Conservation (phyloP, 1,140 invertebrate species). For the Tetraneura akinire region DNA sequence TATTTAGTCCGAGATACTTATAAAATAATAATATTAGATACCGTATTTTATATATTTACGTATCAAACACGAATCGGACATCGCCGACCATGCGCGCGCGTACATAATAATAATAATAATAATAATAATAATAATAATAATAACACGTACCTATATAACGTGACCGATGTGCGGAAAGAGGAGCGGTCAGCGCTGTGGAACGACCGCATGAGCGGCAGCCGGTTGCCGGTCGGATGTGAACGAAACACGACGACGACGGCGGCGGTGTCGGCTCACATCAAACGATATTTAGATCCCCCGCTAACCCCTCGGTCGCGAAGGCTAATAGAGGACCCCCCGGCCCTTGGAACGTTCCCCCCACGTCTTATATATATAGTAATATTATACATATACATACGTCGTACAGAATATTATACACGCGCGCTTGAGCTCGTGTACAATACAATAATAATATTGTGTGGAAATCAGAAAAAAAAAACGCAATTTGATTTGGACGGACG, state of each 20-base stretch:
- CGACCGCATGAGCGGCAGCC: constrained; percentile 2
- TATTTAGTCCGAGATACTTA: too few relatives aligned
- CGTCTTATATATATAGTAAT: too few relatives aligned
- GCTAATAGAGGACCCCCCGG: constrained; percentile 39
- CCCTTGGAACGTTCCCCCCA: neutral
- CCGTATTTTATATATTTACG: too few relatives aligned
- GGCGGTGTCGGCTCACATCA: constrained; percentile 36
- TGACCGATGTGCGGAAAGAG: neutral
- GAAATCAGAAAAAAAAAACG: too few relatives aligned
- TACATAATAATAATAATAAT: too few relatives aligned
- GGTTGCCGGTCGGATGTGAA: constrained; percentile 19
- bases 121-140: too few relatives aligned
- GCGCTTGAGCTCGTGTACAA: too few relatives aligned
- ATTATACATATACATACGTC: neutral
- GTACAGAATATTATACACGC: neutral
- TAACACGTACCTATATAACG: neutral
- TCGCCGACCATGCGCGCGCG: neutral
- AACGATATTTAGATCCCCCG: constrained; percentile 38
- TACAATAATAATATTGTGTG: too few relatives aligned
- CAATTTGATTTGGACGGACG: too few relatives aligned
- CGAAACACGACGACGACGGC: constrained; percentile 31
- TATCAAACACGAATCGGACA: too few relatives aligned
- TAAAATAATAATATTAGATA: too few relatives aligned
- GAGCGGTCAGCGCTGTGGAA: constrained; percentile 12
- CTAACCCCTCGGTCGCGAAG: neutral